phyloP scores from a whole-genome alignment of 2,113 vertebrate species.

The Oreochromis tanganicae region DNA sequence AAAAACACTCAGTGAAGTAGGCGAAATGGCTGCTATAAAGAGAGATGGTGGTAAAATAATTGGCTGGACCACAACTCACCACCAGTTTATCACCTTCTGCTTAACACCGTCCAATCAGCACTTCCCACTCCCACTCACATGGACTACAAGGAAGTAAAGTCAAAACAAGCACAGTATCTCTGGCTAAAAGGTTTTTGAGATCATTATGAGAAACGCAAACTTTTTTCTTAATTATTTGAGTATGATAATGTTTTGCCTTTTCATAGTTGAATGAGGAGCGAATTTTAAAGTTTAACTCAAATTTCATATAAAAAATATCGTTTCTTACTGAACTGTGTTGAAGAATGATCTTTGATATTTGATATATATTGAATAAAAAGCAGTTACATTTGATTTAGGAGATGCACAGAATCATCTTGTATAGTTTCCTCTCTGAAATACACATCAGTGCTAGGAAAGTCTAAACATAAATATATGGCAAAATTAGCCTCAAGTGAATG shows the following conservation, averaged over 20 bases:
- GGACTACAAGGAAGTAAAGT: not conserved
- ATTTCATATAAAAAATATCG: not conserved
- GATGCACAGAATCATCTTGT: not conserved
- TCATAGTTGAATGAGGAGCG: not conserved
- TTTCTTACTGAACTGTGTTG: not conserved
- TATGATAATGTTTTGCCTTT: not conserved
- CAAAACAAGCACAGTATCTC: not conserved
- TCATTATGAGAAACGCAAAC: not conserved
- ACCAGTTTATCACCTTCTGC: constrained; percentile 17
- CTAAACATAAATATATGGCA: not conserved
- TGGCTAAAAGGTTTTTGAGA: not conserved
- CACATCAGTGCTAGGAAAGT: not conserved
- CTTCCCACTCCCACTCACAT: constrained; percentile 36
- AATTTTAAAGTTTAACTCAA: not conserved
- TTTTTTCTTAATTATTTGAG: not conserved
- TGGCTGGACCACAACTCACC: not conserved
- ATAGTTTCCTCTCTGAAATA: not conserved
- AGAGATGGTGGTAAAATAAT: not conserved
- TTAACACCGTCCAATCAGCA: constrained; percentile 40
- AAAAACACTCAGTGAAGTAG: not conserved
- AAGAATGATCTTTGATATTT: not conserved
- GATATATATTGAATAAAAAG: not conserved
- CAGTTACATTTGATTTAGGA: not conserved
- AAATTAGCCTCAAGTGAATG: not conserved
- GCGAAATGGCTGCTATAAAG: not conserved